phyloP scores from a whole-genome alignment of 2,888 invertebrate species.

The Ophonus ardosiacus region DNA sequence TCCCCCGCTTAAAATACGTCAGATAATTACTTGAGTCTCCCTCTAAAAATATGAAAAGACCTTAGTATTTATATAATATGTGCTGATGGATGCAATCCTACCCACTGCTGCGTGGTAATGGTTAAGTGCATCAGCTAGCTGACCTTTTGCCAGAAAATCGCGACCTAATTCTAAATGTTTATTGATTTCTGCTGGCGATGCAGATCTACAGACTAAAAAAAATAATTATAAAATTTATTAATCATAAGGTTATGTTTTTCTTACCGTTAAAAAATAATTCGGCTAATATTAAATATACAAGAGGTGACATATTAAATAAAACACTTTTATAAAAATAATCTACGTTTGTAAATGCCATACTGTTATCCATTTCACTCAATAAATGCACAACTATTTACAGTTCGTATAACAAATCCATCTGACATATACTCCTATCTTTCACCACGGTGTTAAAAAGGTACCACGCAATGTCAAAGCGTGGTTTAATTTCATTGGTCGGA shows the following conservation, averaged over 20 bases:
- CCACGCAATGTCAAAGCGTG: conserved; percentile 72
- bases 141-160: conserved; percentile 93
- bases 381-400: conserved; percentile 39
- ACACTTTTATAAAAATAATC: conserved; percentile 75
- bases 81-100: conserved; percentile 75
- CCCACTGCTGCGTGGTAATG: conserved; percentile 99
- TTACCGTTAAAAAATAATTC: conserved; percentile 85
- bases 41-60: conserved; percentile 79
- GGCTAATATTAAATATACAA: conserved; percentile 82
- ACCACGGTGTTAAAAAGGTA: conserved; percentile 2
- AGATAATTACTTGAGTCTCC: conserved; percentile 97
- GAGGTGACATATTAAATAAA: conserved; percentile 83
- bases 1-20: conserved; percentile 96
- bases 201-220: conserved; percentile 83
- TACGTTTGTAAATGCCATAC: conserved; percentile 68
- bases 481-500: conserved; percentile 77
- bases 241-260: conserved; percentile 68
- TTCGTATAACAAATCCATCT: conserved; percentile 39
- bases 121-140: conserved; percentile 95
- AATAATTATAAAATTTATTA: conserved; percentile 64
- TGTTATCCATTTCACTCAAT: conserved; percentile 3
- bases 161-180: conserved; percentile 96
- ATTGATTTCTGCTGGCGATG: conserved; percentile 88
- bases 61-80: conserved; percentile 14
- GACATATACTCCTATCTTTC: conserved; percentile 40